phyloP scores from a whole-genome alignment of 1,140 invertebrate species.

The Chymomyza costata region DNA sequence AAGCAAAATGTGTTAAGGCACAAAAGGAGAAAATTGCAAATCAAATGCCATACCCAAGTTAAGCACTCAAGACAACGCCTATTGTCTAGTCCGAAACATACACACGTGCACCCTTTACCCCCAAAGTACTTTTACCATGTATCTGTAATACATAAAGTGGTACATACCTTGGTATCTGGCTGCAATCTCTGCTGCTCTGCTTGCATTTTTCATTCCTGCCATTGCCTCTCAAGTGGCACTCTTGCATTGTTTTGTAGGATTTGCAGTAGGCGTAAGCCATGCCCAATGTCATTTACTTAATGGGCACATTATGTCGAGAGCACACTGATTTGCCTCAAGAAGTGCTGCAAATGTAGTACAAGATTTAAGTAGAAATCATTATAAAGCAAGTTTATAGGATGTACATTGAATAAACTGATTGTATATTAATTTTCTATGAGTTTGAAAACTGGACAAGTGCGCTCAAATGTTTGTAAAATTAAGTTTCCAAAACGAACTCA shows the following conservation, averaged over 20 bases:
- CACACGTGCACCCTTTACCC: conserved; percentile 1
- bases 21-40: conserved; percentile 38
- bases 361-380: too few species aligned
- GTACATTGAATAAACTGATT: too few species aligned
- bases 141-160: not conserved
- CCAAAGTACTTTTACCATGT: too few species aligned
- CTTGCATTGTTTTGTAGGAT: conserved; percentile 31
- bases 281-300: conserved; percentile 68
- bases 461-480: too few species aligned
- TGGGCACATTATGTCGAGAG: conserved; percentile 61
- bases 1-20: too few species aligned
- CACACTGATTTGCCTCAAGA: too few species aligned
- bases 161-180: conserved; percentile 12
- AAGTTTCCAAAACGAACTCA: too few species aligned
- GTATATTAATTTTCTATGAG: too few species aligned
- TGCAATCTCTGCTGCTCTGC: conserved; percentile 12
- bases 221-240: conserved; percentile 27
- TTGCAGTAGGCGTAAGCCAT: conserved; percentile 26
- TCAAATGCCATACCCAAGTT: conserved; percentile 38
- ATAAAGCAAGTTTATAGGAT: too few species aligned
- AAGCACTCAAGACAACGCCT: conserved; percentile 18
- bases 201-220: conserved; percentile 21
- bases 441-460: too few species aligned
- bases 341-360: too few species aligned
- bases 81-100: not conserved